Percentiles rank a stretch among this genome's conserved stretches.
Conservation (phyloP, 1,140 invertebrate species). For the Ceratitis capitata region DNA sequence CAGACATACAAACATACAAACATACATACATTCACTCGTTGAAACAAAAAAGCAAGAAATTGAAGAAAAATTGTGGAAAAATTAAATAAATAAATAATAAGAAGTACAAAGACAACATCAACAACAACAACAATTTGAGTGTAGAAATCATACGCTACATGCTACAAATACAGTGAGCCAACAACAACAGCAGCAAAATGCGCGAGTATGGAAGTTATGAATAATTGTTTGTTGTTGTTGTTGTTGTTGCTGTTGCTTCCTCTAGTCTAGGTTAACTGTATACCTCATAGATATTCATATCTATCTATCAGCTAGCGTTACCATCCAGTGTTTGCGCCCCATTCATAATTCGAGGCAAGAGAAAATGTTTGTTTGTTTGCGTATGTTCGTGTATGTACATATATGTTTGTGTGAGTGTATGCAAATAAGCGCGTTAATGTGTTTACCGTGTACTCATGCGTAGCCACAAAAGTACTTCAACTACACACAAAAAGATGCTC, state of each 20-base stretch:
- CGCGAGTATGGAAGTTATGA: neutral
- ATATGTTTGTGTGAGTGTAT: neutral
- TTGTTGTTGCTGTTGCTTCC: neutral
- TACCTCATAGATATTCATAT: neutral
- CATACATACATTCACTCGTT: neutral
- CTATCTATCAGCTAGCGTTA: neutral
- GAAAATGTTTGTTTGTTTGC: neutral
- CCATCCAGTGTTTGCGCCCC: neutral
- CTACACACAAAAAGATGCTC: neutral
- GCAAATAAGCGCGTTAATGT: conserved; percentile 8
- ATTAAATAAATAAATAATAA: conserved; percentile 18
- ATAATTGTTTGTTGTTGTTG: neutral
- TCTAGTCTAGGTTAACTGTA: neutral
- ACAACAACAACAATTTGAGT: neutral
- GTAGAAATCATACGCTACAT: neutral
- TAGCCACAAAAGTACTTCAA: conserved; percentile 20
- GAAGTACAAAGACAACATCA: too few species aligned
- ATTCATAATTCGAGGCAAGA: neutral
- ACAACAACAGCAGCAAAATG: neutral
- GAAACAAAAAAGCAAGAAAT: neutral
- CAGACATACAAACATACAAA: neutral
- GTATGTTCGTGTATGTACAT: neutral
- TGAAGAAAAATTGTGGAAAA: neutral
- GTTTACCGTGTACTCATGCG: conserved; percentile 33
- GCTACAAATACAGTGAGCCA: neutral